Percentiles rank a stretch among this genome's conserved stretches.
phyloP scores from a whole-genome alignment of 2,888 invertebrate species.

The Schrankia costaestrigalis region DNA sequence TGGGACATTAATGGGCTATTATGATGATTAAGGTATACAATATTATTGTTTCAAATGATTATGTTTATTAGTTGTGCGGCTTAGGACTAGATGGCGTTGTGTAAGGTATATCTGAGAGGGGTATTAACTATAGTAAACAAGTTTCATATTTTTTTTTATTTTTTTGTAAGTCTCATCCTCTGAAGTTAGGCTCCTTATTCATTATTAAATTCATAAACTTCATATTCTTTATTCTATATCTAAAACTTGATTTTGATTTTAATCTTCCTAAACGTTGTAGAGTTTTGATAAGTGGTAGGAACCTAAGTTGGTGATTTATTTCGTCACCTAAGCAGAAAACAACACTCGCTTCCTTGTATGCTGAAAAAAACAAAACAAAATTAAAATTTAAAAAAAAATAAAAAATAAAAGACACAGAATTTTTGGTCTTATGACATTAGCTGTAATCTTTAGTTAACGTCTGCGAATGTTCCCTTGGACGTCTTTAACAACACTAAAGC shows the following conservation, averaged over 20 bases:
- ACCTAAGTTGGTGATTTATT: slow-evolving; percentile 49
- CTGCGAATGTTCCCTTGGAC: too few species aligned
- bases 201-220: slow-evolving; percentile 50
- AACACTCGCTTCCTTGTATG: slow-evolving; percentile 58
- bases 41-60: background rate
- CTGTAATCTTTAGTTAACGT: too few species aligned
- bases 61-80: background rate
- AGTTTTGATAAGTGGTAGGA: slow-evolving; percentile 59
- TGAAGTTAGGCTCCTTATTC: slow-evolving; percentile 41
- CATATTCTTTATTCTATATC: slow-evolving; percentile 49
- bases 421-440: too few species aligned
- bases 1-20: background rate
- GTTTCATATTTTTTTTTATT: background rate
- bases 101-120: too few species aligned
- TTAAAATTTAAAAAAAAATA: too few species aligned
- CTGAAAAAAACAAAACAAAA: too few species aligned
- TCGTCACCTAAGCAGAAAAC: slow-evolving; percentile 63
- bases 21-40: background rate
- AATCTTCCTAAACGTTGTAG: slow-evolving; percentile 68
- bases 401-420: too few species aligned
- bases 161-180: slow-evolving; percentile 39
- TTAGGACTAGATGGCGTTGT: background rate
- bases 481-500: too few species aligned
- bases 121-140: too few species aligned
- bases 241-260: slow-evolving; percentile 50